Evolutionary conservation across 2,888 invertebrate genomes (phyloP), one percentile per base, ranked within the genome.

Genomic region (Drosophila tanythrix): DNA sequence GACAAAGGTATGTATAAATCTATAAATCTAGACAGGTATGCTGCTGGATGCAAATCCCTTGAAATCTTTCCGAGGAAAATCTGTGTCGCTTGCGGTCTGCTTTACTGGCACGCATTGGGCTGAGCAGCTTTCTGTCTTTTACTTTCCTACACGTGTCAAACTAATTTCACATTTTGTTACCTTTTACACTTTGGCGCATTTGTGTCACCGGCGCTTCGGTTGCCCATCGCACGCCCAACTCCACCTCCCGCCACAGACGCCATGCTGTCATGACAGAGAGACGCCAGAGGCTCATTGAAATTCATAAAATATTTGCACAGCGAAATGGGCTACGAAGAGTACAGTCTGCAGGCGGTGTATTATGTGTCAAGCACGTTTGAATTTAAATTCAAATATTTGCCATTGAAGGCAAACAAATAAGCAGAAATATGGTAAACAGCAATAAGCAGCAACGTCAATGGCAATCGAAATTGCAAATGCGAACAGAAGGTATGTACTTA

Each of bases 291-390:
- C 89, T 78, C 85, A 85, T 85, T 85, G 86, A 85, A 85, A 85
- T 85, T 85, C 85, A 85, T 85, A 89, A 85, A 85, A 89, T 85
- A 85, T 85, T 85, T 89, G 89, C 89, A 73, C 80, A 80, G 74
- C 80, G 74, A 88, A 89, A 85, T 88, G 82, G 89, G 89, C 85
- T 81, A 70, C 89, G 70, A 59, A 58, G 73, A 69, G 72, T 53
- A 67, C 78, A 58, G 69, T 59, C 87, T 88, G 65, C 63, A 74
- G 85, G 81, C 89, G 57, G 62, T 70, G 88, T 85, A 89, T 86
- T 86, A 86, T 88, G 85, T 89, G 85, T 86, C 88, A 86, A 86
- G 85, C 88, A 86, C 89, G 90, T 89, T 86, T 88, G 90, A 88
- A 89, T 86, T 89, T 85, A 89, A 86, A 86, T 88, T 86, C 88